Base-by-base conservation (phyloP, 2,113 vertebrate species). In the Columba janthina region DNA sequence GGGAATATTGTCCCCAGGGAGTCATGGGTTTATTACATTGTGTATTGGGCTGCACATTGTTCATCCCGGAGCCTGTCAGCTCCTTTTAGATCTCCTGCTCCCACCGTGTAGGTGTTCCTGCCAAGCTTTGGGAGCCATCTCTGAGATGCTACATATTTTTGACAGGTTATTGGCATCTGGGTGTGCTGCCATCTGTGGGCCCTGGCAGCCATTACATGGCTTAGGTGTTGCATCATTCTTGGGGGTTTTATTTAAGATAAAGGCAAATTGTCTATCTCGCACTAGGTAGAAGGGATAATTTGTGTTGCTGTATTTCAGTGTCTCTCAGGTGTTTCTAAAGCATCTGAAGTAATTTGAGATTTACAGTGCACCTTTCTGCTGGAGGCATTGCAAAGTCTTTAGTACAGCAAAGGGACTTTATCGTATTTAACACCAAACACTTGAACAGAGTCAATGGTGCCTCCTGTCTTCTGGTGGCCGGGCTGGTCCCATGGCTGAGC, bases 391-490 rank as follows among this genome's bases (percentile, higher is more conserved):
- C 66, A 11, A 26, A 42, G n/a, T 10, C 71, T 65, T 57, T 34
- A 3, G 50, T 38, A 7, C 79, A 69, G 88, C 71, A 36, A 34
- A 71, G 56, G 42, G 50, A 36, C 58, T 34, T 79, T 6, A 10
- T 44, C 4, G 5, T 5, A 4, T 36, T 25, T 19, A 3, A 7
- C 26, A 60, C 32, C 60, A 29, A 70, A 6, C 34, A 15, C 73
- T 32, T 0, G 0, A 28, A 20, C 20, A 10, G 40, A 46, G 26
- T 14, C 70, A 8, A 1, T 2, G 4, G 38, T n/a, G 6, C 76
- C 69, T 57, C 66, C 60, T 3, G 48, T 13, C 51, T 53, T 71
- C 66, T n/a, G 62, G 11, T 48, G 82, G 80, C 40, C 73, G 38
- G 38, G 3, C 15, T 2, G 36, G 19, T 18, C 75, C 46, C 3